phyloP scores from a whole-genome alignment of 2,888 invertebrate genomes.

The Eristalis tenax region DNA sequence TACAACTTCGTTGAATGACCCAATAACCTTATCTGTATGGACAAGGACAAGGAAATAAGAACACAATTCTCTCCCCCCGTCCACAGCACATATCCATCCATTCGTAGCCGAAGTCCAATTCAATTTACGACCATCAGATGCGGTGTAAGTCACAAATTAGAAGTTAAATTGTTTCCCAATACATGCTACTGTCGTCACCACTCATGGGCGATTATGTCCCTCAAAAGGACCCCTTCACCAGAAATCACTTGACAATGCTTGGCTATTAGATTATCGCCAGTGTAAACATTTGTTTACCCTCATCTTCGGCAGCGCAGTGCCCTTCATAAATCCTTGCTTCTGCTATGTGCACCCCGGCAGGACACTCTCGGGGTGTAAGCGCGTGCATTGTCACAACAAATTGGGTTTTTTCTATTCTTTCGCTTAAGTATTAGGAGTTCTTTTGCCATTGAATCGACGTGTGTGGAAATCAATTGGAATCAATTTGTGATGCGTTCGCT shows the following conservation, averaged over 20 bases:
- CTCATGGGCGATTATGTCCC: constrained; percentile 25
- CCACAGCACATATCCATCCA: not conserved
- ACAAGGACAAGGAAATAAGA: not conserved
- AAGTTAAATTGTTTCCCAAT: constrained; percentile 55
- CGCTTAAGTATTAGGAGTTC: constrained; percentile 14
- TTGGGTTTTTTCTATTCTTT: constrained; percentile 37
- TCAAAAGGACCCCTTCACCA: not conserved
- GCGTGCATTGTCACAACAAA: constrained; percentile 44
- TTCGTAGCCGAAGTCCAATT: not conserved
- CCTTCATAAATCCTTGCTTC: not conserved
- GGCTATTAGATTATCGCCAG: constrained; percentile 63
- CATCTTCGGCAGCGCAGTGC: constrained; percentile 3
- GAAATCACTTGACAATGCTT: constrained; percentile 53
- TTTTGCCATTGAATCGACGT: constrained; percentile 17
- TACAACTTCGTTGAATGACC: not conserved
- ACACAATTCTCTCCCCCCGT: not conserved
- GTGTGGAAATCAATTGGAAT: constrained; percentile 30
- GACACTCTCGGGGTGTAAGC: not conserved
- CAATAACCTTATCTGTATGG: not conserved
- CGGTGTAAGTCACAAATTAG: constrained; percentile 54
- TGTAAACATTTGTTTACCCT: constrained; percentile 64
- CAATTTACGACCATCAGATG: constrained; percentile 45
- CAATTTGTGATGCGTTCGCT: constrained; percentile 41
- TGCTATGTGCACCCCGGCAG: not conserved
- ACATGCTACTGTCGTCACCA: not conserved